These are phyloP conservation scores for Chiridota heheva DNA, from an alignment of 35 echinoderm and acorn worm genomes.

Conservation along the genomic window DNA sequence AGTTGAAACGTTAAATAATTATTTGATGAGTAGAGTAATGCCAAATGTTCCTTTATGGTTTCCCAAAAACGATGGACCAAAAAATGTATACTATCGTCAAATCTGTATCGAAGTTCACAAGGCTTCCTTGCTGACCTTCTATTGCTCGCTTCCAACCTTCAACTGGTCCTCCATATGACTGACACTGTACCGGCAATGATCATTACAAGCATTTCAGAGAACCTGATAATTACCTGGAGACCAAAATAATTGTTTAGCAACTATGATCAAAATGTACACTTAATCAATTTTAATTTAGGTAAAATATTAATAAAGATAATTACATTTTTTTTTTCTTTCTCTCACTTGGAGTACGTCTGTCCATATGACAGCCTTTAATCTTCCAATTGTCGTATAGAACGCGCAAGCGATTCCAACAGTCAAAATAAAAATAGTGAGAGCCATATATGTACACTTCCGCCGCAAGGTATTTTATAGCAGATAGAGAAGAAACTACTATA, in stretches of 20 bases:
- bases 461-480: background rate
- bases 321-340: background rate
- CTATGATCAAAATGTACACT: background rate
- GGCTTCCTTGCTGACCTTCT: background rate
- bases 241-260: background rate
- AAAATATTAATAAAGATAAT: background rate
- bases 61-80: background rate
- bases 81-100: conserved; percentile 11
- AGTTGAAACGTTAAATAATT: conserved; percentile 18
- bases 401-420: conserved; percentile 39
- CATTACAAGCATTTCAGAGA: background rate
- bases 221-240: conserved; percentile 9
- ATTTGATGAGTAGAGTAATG: conserved; percentile 46
- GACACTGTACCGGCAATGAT: background rate
- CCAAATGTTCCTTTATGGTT: too few species aligned
- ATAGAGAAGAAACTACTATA: background rate
- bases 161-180: background rate
- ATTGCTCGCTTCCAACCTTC: background rate
- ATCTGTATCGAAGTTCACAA: background rate
- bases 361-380: conserved; percentile 46
- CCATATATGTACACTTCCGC: background rate
- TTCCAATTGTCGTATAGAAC: conserved; percentile 39
- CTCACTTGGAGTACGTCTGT: conserved; percentile 42
- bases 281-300: background rate
- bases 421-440: conserved; percentile 2